These are phyloP conservation scores for Babyrousa celebensis DNA, from an alignment of 2,797 vertebrate species.

Conservation along the genomic window DNA sequence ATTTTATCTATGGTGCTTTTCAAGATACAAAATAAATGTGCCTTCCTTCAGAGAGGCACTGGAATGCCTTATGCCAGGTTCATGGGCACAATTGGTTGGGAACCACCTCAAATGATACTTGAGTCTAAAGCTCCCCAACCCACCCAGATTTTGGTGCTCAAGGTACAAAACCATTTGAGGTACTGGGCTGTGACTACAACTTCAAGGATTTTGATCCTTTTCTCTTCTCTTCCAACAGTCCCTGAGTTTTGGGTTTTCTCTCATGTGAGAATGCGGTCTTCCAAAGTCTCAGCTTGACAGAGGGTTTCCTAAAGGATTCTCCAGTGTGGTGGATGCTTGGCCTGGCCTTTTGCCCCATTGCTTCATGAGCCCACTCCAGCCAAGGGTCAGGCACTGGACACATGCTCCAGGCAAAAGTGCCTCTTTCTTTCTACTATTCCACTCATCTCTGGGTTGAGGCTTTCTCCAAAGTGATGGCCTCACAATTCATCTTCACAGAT, in stretches of 20 bases:
- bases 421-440: background rate
- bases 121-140: background rate
- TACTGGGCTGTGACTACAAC: background rate
- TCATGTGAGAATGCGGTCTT: background rate
- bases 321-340: background rate
- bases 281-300: background rate
- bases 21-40: background rate
- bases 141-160: background rate
- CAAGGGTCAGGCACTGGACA: background rate
- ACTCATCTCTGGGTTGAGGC: background rate
- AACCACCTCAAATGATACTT: background rate
- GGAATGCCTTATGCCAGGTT: background rate
- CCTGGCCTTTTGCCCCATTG: background rate
- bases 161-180: background rate
- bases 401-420: background rate
- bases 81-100: background rate
- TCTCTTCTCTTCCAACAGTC: background rate
- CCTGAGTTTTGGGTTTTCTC: background rate
- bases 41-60: background rate
- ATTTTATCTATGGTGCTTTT: background rate
- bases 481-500: background rate
- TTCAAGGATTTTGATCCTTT: background rate
- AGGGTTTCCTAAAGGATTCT: slow-evolving; percentile 16
- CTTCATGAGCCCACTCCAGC: background rate
- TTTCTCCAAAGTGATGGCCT: slow-evolving; percentile 31